Percentiles rank a stretch among this genome's conserved stretches.
phyloP scores from a whole-genome alignment of 2,888 invertebrate genomes.

The Rugalucina vietnamica region DNA sequence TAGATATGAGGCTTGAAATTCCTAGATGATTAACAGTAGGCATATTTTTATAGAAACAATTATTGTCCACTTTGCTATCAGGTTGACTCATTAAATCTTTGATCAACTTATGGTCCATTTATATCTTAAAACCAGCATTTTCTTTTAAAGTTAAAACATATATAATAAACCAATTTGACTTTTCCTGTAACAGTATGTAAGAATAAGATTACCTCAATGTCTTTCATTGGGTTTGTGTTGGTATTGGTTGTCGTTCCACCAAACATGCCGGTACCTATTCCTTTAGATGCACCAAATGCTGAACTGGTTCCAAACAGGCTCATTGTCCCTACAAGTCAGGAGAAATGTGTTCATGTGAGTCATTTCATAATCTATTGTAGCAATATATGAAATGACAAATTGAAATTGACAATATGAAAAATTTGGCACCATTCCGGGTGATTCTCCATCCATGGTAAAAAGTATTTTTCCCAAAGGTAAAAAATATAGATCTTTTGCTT shows the following conservation, averaged over 20 bases:
- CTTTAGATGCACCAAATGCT: conserved; percentile 40
- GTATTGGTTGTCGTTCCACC: conserved; percentile 63
- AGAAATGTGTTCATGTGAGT: too few relatives aligned
- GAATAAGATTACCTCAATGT: conserved; percentile 81
- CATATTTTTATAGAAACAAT: too few relatives aligned
- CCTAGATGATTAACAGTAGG: too few relatives aligned
- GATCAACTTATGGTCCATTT: neutral
- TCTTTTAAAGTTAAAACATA: neutral
- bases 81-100: neutral
- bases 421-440: too few relatives aligned
- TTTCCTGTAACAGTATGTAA: neutral
- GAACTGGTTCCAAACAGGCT: conserved; percentile 55
- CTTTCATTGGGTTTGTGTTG: conserved; percentile 84
- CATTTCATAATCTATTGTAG: too few relatives aligned
- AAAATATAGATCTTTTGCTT: too few relatives aligned
- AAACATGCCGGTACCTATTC: conserved; percentile 42
- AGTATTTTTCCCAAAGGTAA: too few relatives aligned
- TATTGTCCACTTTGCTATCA: neutral
- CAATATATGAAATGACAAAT: too few relatives aligned
- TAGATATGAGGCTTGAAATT: too few relatives aligned
- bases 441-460: too few relatives aligned
- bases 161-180: too few relatives aligned
- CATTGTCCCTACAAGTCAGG: conserved; percentile 21
- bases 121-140: neutral
- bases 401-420: too few relatives aligned